Evolutionary conservation across 2,797 vertebrate species (phyloP).

Genomic region (Pseudochirops cupreus): DNA sequence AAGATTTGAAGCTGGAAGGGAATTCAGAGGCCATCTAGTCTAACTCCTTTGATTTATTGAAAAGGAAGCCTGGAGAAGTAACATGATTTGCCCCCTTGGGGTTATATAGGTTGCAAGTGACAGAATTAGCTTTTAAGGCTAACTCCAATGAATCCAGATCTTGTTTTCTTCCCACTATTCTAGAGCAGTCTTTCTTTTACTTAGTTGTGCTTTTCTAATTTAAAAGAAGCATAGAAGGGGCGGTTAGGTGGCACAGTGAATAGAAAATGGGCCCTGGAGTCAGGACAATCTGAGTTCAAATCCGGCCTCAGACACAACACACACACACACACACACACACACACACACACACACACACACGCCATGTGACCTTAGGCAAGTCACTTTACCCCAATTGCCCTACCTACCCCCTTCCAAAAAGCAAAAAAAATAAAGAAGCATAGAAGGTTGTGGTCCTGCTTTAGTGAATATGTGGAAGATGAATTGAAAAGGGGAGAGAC

Average conservation of each 20-base stretch:
- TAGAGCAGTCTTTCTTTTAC: not conserved
- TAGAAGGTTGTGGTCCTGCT: not conserved
- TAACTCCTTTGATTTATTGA: no score
- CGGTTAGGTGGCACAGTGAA: no score
- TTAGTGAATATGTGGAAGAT: not conserved
- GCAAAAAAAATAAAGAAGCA: no score
- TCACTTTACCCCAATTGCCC: no score
- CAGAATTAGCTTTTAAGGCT: not conserved
- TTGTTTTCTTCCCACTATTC: not conserved
- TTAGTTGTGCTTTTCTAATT: slow-evolving; percentile 31
- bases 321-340: no score
- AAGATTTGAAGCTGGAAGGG: not conserved
- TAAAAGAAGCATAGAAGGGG: slow-evolving; percentile 10
- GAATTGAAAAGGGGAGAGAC: not conserved
- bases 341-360: no score
- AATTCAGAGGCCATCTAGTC: not conserved
- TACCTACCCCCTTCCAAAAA: no score
- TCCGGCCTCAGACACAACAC: no score
- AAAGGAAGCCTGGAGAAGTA: not conserved
- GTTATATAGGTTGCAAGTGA: not conserved
- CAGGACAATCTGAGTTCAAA: no score
- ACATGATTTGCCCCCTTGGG: not conserved
- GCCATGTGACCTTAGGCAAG: no score
- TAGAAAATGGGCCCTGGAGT: no score
- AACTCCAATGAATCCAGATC: not conserved